These are phyloP conservation scores for Trialeurodes vaporariorum DNA, from an alignment of 1,140 invertebrate species.

Conservation along the genomic window DNA sequence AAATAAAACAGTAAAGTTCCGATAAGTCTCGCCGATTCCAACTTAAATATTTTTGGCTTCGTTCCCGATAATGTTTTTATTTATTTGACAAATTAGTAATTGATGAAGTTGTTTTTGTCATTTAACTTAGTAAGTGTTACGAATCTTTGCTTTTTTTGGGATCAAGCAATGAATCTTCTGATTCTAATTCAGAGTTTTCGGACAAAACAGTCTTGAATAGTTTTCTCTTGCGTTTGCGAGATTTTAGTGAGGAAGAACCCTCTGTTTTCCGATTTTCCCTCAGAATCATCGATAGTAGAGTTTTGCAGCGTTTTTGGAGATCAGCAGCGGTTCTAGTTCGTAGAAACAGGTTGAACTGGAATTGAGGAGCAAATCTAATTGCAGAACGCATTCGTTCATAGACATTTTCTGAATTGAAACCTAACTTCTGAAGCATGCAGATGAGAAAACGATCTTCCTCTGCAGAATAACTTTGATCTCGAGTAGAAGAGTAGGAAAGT, in stretches of 20 bases:
- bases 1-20: no score
- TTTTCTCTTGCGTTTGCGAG: not conserved
- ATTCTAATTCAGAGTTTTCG: not conserved
- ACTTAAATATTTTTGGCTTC: no score
- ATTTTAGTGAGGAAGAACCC: constrained; percentile 38
- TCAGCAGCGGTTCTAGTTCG: constrained; percentile 96
- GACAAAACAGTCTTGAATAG: not conserved
- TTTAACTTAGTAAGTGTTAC: no score
- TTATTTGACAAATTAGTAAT: no score
- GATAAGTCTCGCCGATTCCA: no score
- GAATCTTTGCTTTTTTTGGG: not conserved
- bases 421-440: constrained; percentile 97
- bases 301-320: constrained; percentile 88
- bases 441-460: constrained; percentile 97
- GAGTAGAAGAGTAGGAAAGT: constrained; percentile 95
- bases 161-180: not conserved
- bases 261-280: constrained; percentile 96
- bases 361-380: constrained; percentile 80
- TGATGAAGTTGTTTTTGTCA: no score
- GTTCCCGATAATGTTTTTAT: no score
- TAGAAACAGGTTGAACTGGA: constrained; percentile 99
- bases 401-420: constrained; percentile 98
- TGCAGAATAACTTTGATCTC: constrained; percentile 98
- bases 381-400: constrained; percentile 92
- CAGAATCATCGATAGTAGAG: constrained; percentile 94